Conservation (phyloP, 2,797 vertebrate species). For the Anguilla marmorata region DNA sequence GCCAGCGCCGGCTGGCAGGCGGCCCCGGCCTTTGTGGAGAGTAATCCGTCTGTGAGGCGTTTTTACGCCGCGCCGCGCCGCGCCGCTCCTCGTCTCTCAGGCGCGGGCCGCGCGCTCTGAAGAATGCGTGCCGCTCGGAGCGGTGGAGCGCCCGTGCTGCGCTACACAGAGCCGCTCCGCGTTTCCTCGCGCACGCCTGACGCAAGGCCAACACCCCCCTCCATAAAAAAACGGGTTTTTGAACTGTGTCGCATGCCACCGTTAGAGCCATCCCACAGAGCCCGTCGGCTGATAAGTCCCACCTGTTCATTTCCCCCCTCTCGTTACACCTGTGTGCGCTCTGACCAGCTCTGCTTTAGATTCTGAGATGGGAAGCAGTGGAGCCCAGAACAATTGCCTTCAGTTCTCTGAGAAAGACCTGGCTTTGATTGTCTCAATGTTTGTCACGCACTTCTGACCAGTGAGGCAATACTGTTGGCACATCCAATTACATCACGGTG, state of each 20-base stretch:
- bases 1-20: constrained; percentile 43
- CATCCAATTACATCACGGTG: background rate
- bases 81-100: constrained; percentile 27
- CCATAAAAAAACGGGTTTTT: background rate
- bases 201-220: background rate
- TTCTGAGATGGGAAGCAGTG: constrained; percentile 41
- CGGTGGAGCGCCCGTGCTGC: background rate
- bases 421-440: background rate
- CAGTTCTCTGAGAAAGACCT: constrained; percentile 44
- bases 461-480: background rate
- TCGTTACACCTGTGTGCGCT: constrained; percentile 21
- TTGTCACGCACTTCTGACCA: background rate
- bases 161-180: background rate
- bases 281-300: background rate
- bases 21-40: constrained; percentile 50
- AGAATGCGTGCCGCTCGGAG: constrained; percentile 12
- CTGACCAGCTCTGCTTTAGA: constrained; percentile 41
- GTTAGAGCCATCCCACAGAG: background rate
- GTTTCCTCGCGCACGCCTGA: background rate
- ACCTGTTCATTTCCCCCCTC: background rate
- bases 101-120: constrained; percentile 17
- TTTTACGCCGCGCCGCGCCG: constrained; percentile 19
- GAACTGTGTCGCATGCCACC: background rate
- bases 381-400: constrained; percentile 49
- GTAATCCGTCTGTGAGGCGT: constrained; percentile 41